Percentiles rank a stretch among this genome's conserved stretches.
Conservation (phyloP, 1,140 invertebrate genomes). For the Zelostemma sp. region DNA sequence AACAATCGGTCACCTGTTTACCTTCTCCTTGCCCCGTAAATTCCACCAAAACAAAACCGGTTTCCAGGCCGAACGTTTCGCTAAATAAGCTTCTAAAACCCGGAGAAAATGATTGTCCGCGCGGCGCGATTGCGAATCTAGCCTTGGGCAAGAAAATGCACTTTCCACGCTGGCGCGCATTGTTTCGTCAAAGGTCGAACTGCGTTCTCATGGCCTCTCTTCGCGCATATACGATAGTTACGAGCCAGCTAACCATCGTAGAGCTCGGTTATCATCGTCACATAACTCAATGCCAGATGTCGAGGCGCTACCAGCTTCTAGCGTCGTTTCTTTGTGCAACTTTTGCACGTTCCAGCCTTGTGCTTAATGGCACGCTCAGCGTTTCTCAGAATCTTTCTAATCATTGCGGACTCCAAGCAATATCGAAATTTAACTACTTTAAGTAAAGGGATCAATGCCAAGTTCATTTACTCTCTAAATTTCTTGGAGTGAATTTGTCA, state of each 20-base stretch:
- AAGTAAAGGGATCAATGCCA: too few relatives aligned
- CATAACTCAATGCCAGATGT: slow-evolving; percentile 56
- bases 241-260: not conserved
- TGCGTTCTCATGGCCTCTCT: slow-evolving; percentile 38
- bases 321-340: slow-evolving; percentile 32
- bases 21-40: too few relatives aligned
- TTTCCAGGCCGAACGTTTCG: too few relatives aligned
- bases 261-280: slow-evolving; percentile 33
- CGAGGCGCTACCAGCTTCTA: slow-evolving; percentile 36
- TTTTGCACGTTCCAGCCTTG: slow-evolving; percentile 54
- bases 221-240: not conserved
- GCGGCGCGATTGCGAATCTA: slow-evolving; percentile 25
- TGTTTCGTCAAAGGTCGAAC: slow-evolving; percentile 54
- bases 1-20: too few relatives aligned
- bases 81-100: too few relatives aligned
- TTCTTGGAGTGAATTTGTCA: too few relatives aligned
- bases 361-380: slow-evolving; percentile 54
- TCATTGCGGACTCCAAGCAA: too few relatives aligned
- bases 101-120: not conserved
- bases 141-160: slow-evolving; percentile 51
- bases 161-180: slow-evolving; percentile 49
- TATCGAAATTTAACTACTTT: too few relatives aligned
- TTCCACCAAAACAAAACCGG: too few relatives aligned
- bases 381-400: slow-evolving; percentile 24
- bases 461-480: too few relatives aligned